phyloP scores from a whole-genome alignment of 2,888 invertebrate genomes.

The Macrophya annulata region DNA sequence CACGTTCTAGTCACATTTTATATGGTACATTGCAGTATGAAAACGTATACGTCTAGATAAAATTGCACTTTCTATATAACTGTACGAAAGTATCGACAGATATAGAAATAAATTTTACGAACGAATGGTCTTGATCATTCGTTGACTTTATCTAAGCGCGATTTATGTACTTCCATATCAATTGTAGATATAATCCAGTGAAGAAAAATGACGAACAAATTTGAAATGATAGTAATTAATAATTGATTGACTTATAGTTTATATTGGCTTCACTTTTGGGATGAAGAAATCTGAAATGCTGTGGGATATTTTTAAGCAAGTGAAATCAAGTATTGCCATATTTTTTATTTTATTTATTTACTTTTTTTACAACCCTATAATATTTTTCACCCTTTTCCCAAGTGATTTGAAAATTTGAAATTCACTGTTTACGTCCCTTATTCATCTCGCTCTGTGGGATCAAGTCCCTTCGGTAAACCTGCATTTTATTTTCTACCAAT shows the following conservation, averaged over 20 bases:
- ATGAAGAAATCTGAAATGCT: neutral
- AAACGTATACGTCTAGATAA: neutral
- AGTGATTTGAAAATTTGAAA: neutral
- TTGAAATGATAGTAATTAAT: neutral
- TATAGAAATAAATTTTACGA: neutral
- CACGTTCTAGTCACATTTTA: slow-evolving; percentile 40
- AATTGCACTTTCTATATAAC: neutral
- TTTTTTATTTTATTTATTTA: too few species aligned
- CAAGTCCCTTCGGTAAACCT: slow-evolving; percentile 1
- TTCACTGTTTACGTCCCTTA: slow-evolving; percentile 1
- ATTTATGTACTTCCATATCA: neutral
- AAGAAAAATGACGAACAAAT: too few species aligned
- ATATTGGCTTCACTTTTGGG: too few species aligned
- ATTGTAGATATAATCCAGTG: too few species aligned
- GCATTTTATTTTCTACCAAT: neutral
- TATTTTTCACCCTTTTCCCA: neutral
- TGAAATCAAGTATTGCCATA: neutral
- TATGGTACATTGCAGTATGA: neutral
- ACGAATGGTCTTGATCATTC: neutral
- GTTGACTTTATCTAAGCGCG: neutral
- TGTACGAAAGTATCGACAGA: too few species aligned
- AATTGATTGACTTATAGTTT: neutral
- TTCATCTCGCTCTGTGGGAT: neutral
- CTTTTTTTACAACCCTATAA: neutral
- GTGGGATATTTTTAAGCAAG: neutral